These are phyloP conservation scores for Eriocheir sinensis DNA, from an alignment of 1,140 invertebrate genomes.

Conservation along the genomic window DNA sequence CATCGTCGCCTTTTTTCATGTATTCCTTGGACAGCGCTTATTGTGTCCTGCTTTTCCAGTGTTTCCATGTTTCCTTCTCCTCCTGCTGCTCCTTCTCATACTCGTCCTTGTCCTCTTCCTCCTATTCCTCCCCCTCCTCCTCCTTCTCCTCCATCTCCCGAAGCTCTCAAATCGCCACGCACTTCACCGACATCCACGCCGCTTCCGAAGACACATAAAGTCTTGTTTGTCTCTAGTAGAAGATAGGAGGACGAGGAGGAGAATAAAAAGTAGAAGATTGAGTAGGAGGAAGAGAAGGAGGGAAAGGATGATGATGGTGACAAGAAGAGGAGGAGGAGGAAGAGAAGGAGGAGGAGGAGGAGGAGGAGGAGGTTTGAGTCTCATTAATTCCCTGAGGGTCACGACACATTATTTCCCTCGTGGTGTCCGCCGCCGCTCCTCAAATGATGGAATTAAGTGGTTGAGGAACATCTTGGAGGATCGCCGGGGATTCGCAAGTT, in stretches of 20 bases:
- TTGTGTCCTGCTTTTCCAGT: too few species aligned
- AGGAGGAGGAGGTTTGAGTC: neutral
- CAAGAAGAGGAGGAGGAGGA: neutral
- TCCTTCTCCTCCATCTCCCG: neutral
- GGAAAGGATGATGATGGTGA: neutral
- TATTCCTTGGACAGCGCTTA: too few species aligned
- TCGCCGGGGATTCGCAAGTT: neutral
- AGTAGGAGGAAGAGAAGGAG: neutral
- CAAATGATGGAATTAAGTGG: neutral
- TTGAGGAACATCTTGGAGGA: neutral
- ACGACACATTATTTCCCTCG: neutral
- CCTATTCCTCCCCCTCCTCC: neutral
- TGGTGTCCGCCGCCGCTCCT: neutral
- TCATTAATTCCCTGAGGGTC: neutral
- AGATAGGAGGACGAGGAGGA: neutral
- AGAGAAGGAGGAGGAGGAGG: neutral
- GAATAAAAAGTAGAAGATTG: too few species aligned
- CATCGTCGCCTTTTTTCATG: too few species aligned
- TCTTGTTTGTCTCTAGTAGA: neutral
- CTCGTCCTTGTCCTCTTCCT: neutral
- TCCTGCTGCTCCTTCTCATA: neutral
- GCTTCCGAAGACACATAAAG: neutral
- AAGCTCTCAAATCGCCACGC: neutral
- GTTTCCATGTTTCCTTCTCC: too few species aligned
- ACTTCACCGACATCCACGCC: neutral